Base-by-base conservation (phyloP, 2,888 invertebrate genomes). In the Laothoe populi region DNA sequence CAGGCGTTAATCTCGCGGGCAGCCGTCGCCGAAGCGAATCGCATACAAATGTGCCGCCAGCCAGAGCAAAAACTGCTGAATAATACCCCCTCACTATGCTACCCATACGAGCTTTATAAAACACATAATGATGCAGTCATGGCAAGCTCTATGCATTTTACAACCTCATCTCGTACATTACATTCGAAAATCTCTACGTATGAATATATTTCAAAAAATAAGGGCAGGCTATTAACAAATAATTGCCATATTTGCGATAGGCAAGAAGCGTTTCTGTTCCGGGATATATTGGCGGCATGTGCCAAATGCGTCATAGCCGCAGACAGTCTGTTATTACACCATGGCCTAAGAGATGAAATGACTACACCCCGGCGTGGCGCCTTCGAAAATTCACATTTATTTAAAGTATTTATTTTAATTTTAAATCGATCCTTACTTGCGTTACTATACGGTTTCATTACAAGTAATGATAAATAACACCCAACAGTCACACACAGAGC, bases 11-110 rank as follows among this genome's bases (percentile, higher is more conserved):
- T 90, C 86, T 87, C 83, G 81, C 83, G 78, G 82, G 76, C 83
- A 82, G 79, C 83, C 82, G 77, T 75, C 84, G 82, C 84, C 83
- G 81, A 78, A 86, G 86, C 87, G 88, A 84, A 90, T 86, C 84
- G 87, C 87, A 90, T 89, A 90, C 88, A 89, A 90, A 90, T 88
- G 86, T 81, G 79, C 84, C 84, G 79, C 75, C 78, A 78, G 79
- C 73, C 76, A 73, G 71, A 70, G 84, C 82, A 90, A 89, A 90
- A 90, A 90, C 83, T 86, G 86, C 87, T 88, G 87, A 87, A 86
- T 88, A 89, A 90, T 84, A 84, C 84, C 82, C 83, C 82, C 81
- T 81, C 80, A 73, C 72, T 78, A 74, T 80, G 83, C 79, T 80
- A 82, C 77, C 78, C 78, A 77, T 74, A 75, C 76, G 78, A 80